phyloP scores from a whole-genome alignment of 2,113 vertebrate species.

The Phalacrocorax pelagicus region DNA sequence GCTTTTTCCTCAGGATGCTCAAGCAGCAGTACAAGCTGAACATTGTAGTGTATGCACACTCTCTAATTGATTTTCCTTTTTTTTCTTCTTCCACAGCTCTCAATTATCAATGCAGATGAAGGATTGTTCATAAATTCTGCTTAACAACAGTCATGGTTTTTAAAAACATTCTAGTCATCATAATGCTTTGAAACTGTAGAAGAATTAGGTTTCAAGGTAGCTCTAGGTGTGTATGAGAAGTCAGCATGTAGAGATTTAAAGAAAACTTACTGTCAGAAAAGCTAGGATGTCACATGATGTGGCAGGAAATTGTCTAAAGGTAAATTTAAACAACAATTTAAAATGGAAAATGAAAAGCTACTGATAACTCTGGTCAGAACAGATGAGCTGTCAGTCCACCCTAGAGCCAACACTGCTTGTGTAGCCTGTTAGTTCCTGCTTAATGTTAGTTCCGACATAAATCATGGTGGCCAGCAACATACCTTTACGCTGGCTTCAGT shows the following conservation, averaged over 20 bases:
- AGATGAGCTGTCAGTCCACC: neutral
- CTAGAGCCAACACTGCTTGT: neutral
- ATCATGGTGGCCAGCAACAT: neutral
- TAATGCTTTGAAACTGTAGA: neutral
- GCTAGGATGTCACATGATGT: neutral
- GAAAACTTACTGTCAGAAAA: neutral
- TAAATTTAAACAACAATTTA: neutral
- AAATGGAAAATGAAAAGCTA: neutral
- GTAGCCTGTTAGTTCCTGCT: neutral
- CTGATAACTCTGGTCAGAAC: neutral
- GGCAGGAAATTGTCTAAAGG: neutral
- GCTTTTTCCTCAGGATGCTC: neutral
- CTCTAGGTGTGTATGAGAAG: neutral
- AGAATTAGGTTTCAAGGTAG: neutral
- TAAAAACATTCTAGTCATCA: neutral
- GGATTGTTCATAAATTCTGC: neutral
- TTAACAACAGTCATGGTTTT: neutral
- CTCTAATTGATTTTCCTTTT: neutral
- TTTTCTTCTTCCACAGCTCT: neutral
- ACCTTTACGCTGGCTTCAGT: neutral
- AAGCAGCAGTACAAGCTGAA: neutral
- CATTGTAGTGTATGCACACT: neutral
- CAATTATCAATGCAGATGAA: neutral
- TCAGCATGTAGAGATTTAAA: neutral
- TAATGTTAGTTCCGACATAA: neutral